Percentiles rank a stretch among this genome's conserved stretches.
Conservation (phyloP, 2,797 vertebrate genomes). For the Argya squamiceps region DNA sequence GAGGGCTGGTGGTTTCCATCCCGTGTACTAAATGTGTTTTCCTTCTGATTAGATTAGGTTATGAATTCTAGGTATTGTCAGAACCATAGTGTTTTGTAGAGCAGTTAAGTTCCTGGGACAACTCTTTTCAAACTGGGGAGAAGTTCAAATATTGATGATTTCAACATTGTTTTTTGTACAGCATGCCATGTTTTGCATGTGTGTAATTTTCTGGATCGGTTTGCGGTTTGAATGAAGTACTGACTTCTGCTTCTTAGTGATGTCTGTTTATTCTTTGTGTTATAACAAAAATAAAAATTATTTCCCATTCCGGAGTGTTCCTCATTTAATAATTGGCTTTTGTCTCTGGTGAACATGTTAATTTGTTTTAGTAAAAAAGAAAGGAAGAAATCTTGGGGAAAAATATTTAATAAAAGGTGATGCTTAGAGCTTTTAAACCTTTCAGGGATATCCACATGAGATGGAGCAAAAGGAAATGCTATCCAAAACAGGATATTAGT, state of each 20-base stretch:
- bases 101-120: not conserved
- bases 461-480: not conserved
- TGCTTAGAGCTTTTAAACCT: not conserved
- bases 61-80: not conserved
- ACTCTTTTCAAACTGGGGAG: not conserved
- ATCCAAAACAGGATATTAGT: not conserved
- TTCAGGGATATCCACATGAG: not conserved
- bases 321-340: not conserved
- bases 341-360: not conserved
- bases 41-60: not conserved
- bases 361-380: not conserved
- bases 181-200: conserved; percentile 21
- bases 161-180: not conserved
- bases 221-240: conserved; percentile 47
- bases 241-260: not conserved
- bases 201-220: not conserved
- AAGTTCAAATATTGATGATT: not conserved
- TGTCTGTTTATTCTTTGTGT: not conserved
- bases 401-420: not conserved
- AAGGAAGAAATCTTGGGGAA: not conserved
- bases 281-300: not conserved
- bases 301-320: not conserved
- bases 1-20: not conserved
- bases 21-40: not conserved
- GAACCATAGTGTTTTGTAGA: not conserved